These are phyloP conservation scores for Formicarius rufipectus DNA, from an alignment of 2,113 vertebrate genomes.

Conservation along the genomic window DNA sequence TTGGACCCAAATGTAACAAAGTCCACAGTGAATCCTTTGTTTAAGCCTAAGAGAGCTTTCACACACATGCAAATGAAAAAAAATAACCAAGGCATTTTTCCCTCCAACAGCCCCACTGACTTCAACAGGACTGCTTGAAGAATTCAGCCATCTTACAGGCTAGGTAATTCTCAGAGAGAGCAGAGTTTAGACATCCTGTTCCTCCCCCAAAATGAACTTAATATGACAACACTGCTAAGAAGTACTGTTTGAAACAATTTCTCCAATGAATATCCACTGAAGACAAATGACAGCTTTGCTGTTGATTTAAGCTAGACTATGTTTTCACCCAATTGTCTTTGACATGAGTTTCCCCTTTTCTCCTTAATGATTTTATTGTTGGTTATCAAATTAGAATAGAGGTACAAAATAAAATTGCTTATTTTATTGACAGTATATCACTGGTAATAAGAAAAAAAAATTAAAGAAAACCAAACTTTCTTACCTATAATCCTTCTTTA, in stretches of 20 bases:
- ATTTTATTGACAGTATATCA: not conserved
- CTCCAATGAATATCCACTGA: not conserved
- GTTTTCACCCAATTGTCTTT: not conserved
- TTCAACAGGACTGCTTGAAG: not conserved
- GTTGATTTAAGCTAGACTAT: not conserved
- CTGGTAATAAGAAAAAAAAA: not conserved
- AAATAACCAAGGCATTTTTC: not conserved
- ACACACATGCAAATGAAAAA: not conserved
- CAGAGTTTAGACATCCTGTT: not conserved
- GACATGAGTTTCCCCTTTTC: not conserved
- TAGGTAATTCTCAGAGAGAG: not conserved
- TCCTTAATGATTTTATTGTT: not conserved
- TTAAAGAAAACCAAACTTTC: not conserved
- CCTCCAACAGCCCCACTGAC: not conserved
- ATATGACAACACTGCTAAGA: not conserved
- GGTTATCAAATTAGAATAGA: not conserved
- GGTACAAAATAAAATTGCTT: not conserved
- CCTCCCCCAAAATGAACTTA: not conserved
- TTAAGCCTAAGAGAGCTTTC: not conserved
- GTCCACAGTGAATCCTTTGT: not conserved
- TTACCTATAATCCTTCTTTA: slow-evolving; percentile 95
- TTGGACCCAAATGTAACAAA: not conserved
- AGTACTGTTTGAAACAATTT: not conserved
- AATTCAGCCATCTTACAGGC: not conserved
- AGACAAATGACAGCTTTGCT: not conserved